phyloP scores from a whole-genome alignment of 2,113 vertebrate genomes.

The Brienomyrus brachyistius region DNA sequence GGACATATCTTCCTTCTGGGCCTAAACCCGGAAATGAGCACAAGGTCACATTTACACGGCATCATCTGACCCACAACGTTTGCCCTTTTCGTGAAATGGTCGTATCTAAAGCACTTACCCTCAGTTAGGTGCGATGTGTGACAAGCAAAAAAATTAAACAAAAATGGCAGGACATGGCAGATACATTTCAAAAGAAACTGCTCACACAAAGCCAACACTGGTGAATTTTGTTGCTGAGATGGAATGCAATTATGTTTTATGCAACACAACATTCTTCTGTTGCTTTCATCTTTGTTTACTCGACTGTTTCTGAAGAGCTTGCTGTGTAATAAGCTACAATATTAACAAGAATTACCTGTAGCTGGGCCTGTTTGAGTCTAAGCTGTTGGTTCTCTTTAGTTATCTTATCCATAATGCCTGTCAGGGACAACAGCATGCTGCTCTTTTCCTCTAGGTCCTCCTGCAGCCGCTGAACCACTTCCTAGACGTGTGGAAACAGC shows the following conservation, averaged over 20 bases:
- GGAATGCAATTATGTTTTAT: background rate
- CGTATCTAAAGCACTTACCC: conserved; percentile 3
- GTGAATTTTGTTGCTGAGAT: conserved; percentile 31
- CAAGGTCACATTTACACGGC: background rate
- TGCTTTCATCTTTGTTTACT: background rate
- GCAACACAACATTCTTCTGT: background rate
- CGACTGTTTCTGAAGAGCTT: background rate
- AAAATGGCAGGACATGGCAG: background rate
- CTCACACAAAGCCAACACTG: conserved; percentile 18
- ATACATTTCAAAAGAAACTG: background rate
- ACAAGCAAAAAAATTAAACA: background rate
- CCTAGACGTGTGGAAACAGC: conserved; percentile 41
- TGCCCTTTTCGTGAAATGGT: background rate
- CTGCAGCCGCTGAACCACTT: conserved; percentile 33
- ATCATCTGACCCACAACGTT: background rate
- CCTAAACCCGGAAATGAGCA: conserved; percentile 45
- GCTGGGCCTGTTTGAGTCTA: conserved; percentile 35
- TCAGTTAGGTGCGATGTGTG: background rate
- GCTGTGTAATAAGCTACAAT: background rate
- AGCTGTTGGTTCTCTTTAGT: conserved; percentile 57
- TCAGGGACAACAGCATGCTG: conserved; percentile 46
- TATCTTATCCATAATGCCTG: conserved; percentile 50
- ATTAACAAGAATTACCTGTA: conserved; percentile 50
- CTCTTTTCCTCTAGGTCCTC: conserved; percentile 49
- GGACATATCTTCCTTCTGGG: conserved; percentile 62